Percentiles rank a stretch among this genome's conserved stretches.
Evolutionary conservation across 2,888 invertebrate genomes (phyloP).

Genomic region (Cryptophagus acutangulus): DNA sequence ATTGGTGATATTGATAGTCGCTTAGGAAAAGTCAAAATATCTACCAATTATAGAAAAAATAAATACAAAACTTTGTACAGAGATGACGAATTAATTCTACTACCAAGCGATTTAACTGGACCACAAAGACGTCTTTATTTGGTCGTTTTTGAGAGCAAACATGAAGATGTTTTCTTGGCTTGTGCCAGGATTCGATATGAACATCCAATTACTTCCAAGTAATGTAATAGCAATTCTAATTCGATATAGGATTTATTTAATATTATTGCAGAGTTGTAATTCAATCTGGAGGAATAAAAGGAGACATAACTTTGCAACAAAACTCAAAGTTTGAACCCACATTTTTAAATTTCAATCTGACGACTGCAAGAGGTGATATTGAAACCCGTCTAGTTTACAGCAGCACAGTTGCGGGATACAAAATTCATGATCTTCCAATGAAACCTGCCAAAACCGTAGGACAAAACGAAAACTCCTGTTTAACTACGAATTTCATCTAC

Average conservation of each 20-base stretch:
- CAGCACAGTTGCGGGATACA: slow-evolving; percentile 66
- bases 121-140: slow-evolving; percentile 74
- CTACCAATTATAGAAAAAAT: slow-evolving; percentile 56
- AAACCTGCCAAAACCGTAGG: slow-evolving; percentile 51
- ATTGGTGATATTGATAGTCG: slow-evolving; percentile 76
- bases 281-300: slow-evolving; percentile 74
- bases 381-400: slow-evolving; percentile 70
- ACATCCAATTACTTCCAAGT: slow-evolving; percentile 63
- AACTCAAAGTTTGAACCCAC: slow-evolving; percentile 81
- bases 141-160: slow-evolving; percentile 73
- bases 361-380: slow-evolving; percentile 60
- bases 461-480: slow-evolving; percentile 54
- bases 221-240: not conserved
- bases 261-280: slow-evolving; percentile 58
- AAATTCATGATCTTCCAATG: slow-evolving; percentile 67
- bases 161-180: slow-evolving; percentile 70
- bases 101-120: slow-evolving; percentile 69
- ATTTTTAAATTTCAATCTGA: slow-evolving; percentile 67
- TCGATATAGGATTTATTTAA: slow-evolving; percentile 5
- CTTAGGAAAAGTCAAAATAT: slow-evolving; percentile 70
- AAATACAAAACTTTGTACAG: slow-evolving; percentile 58
- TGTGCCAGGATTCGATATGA: slow-evolving; percentile 76
- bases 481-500: slow-evolving; percentile 67
- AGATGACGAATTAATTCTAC: slow-evolving; percentile 65
- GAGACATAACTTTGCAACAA: slow-evolving; percentile 72